Base-by-base conservation (phyloP, 2,888 invertebrate species). In the Sycophila texana region DNA sequence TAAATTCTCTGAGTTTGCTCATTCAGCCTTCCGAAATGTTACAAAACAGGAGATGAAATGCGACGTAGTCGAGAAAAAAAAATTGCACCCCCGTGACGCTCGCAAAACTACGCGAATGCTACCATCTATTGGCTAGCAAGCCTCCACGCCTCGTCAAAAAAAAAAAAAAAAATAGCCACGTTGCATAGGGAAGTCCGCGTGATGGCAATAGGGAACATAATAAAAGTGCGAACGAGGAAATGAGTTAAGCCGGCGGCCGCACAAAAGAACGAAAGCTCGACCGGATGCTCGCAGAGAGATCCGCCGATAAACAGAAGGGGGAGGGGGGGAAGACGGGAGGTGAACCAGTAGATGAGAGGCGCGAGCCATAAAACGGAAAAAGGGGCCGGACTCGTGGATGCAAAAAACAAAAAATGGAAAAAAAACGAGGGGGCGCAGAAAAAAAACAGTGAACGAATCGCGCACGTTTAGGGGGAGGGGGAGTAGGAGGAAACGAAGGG, bases 151-250 rank as follows among this genome's bases (percentile, higher is more conserved):
- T 1, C 20, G 72, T 3, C 49, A 51, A 12, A 7, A 26, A 16
- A 16, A 57, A n/a, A 60, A n/a, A 16, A 16, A 57, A n/a, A 60
- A n/a, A 22, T 55, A 10, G 1, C 1, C 39, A 10, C 10, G 39
- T 39, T 7, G 10, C 39, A 10, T 10, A 39, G 39, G 10, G 10
- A 39, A 39, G 39, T 7, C 7, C 39, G 39, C 26, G 68, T 18
- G 12, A 55, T 3, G 20, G 5, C 13, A 63, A 63, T 26, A 39
- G 7, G 10, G 63, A 63, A 73, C 63, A 58, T 26, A 74, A 74
- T 74, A 58, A 66, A 66, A 74, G 58, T 57, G 2, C 58, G 74
- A 74, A 74, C 49, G 74, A 22, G 73, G 22, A 74, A 74, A 74
- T 57, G 65, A 74, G 74, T 74, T 74, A 74, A 20, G 58, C 57